phyloP scores from a whole-genome alignment of 2,888 invertebrate genomes.

The Perdita meconis region DNA sequence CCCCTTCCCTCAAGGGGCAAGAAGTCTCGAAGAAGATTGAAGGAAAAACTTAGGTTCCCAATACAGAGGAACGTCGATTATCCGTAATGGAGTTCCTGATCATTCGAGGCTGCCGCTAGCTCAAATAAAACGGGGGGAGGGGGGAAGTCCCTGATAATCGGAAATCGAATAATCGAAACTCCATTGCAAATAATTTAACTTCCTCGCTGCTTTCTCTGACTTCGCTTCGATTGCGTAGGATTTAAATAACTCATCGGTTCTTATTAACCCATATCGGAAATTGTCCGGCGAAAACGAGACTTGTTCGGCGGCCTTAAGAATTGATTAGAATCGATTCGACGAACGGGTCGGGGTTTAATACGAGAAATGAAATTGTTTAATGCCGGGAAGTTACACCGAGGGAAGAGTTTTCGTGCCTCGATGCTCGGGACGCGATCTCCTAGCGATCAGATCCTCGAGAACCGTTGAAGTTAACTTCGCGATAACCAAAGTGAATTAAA shows the following conservation, averaged over 20 bases:
- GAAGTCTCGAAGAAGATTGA: constrained; percentile 1
- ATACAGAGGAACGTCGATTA: constrained; percentile 45
- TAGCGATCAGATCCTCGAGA: neutral
- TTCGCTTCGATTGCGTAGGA: neutral
- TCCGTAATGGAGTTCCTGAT: constrained; percentile 41
- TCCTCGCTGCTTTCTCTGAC: constrained; percentile 15
- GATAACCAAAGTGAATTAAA: neutral
- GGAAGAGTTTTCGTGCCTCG: neutral
- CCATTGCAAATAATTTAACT: constrained; percentile 44
- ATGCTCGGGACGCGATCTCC: neutral
- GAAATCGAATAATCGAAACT: constrained; percentile 46
- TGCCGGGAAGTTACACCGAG: neutral
- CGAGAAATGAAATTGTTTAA: constrained; percentile 11
- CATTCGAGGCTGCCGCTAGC: constrained; percentile 22
- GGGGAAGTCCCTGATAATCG: constrained; percentile 49
- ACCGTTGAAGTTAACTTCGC: neutral
- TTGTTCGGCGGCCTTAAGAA: constrained; percentile 11
- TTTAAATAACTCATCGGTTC: constrained; percentile 47
- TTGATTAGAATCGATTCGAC: constrained; percentile 7
- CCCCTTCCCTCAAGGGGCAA: neutral
- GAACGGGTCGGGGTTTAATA: neutral
- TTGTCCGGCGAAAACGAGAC: neutral
- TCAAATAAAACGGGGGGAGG: constrained; percentile 25
- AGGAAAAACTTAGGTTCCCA: constrained; percentile 26
- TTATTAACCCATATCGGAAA: constrained; percentile 16